These are phyloP conservation scores for Sturmia bella DNA, from an alignment of 2,888 invertebrate species.

Conservation along the genomic window DNA sequence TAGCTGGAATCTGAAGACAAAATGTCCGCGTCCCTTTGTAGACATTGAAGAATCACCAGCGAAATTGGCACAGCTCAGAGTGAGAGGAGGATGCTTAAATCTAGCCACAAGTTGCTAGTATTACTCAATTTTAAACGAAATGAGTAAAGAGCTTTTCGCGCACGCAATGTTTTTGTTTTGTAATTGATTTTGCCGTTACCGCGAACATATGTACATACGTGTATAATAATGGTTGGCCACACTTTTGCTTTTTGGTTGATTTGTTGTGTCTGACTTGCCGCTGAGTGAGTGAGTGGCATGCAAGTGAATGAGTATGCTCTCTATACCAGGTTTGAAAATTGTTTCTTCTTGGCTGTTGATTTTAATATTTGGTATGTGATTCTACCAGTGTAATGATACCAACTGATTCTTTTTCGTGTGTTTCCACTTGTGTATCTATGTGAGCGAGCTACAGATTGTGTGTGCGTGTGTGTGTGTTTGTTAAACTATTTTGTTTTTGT, in stretches of 20 bases:
- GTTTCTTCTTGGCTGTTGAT: constrained; percentile 14
- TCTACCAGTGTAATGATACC: constrained; percentile 25
- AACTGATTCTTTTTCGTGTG: constrained; percentile 53
- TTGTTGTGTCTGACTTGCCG: constrained; percentile 45
- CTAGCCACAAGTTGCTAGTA: too few relatives aligned
- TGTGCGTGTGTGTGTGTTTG: constrained; percentile 56
- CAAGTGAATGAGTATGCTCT: constrained; percentile 28
- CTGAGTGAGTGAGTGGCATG: constrained; percentile 55
- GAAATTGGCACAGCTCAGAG: too few relatives aligned
- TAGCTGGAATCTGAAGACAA: too few relatives aligned
- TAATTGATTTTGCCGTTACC: not conserved
- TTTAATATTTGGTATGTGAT: constrained; percentile 22
- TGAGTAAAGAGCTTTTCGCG: too few relatives aligned
- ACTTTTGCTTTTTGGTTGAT: constrained; percentile 37
- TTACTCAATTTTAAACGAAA: too few relatives aligned
- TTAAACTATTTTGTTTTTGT: constrained; percentile 32
- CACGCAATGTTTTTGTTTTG: too few relatives aligned
- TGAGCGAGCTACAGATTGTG: constrained; percentile 15
- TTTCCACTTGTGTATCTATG: constrained; percentile 51
- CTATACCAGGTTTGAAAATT: constrained; percentile 33
- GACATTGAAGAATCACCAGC: too few relatives aligned
- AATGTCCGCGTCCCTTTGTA: too few relatives aligned
- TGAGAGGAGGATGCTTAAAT: too few relatives aligned
- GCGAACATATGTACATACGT: too few relatives aligned
- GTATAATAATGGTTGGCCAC: constrained; percentile 3